Base-by-base conservation (phyloP, 2,113 vertebrate species). In the Pycnonotus jocosus region DNA sequence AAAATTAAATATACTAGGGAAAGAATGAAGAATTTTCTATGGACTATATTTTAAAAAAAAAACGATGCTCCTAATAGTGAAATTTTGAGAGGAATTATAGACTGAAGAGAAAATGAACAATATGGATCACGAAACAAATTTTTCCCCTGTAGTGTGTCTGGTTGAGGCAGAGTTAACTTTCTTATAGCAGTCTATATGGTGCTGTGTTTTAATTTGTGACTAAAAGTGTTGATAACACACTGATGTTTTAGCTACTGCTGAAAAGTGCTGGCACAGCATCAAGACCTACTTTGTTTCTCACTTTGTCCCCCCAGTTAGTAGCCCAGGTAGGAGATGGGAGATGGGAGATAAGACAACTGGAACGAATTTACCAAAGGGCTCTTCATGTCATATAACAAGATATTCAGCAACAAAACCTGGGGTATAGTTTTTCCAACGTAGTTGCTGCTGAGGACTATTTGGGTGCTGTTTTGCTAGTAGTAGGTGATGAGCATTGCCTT, bases 401-500 rank as follows among this genome's bases (percentile, higher is more conserved):
- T n/a, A 35, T 35, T 83, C 33, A 62, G 16, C 15, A 60, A 23
- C 28, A 68, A 68, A 82, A 76, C 33, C 27, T 35, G 2, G 3
- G 30, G 1, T 1, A 6, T 16, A 28, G 0, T 58, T 66, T 89
- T 83, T 44, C 24, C 18, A 25, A 71, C 83, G 20, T 9, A 37
- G 16, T 31, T 19, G 33, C 33, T 51, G 2, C 27, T 71, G 47
- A 30, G 53, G 31, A 24, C 3, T 27, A 6, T 37, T 22, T 65
- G 20, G 30, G 14, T 2, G 5, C 9, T 85, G 10, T 6, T 71
- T 74, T 86, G 3, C 23, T 33, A 8, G 9, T 31, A 37, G 30
- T n/a, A 37, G 4, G 11, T 69, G 9, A 14, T 0, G 1, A 64
- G 4, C 3, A n/a, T 24, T 79, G 12, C 8, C 28, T 69, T 72